phyloP scores from a whole-genome alignment of 2,888 invertebrate species.

The Anthophora plumipes region DNA sequence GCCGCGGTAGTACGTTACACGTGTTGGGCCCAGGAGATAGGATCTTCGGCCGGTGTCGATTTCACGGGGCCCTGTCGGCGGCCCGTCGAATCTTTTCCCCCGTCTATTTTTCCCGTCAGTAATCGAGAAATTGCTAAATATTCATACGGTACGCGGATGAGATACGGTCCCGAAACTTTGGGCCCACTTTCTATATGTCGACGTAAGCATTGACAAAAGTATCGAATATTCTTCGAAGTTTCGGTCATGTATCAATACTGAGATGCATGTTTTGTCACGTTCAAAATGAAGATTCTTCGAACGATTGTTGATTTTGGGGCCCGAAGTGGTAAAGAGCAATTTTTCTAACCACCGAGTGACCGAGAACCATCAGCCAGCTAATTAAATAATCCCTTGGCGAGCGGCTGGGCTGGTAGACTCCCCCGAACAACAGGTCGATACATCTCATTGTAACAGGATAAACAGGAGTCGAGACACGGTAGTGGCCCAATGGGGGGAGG shows the following conservation, averaged over 20 bases:
- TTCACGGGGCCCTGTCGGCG: conserved; percentile 80
- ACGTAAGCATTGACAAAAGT: no score
- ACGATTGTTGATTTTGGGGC: no score
- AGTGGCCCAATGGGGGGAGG: conserved; percentile 59
- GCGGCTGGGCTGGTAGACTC: conserved; percentile 78
- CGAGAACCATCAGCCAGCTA: conserved; percentile 75
- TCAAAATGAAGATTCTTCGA: no score
- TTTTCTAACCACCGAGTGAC: background rate
- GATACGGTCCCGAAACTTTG: no score
- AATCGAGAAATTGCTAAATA: no score
- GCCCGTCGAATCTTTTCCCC: conserved; percentile 37
- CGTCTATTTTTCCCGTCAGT: no score
- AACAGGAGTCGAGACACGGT: conserved; percentile 83
- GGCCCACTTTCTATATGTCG: no score
- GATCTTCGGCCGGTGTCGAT: conserved; percentile 82
- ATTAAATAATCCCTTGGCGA: conserved; percentile 82
- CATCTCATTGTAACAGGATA: conserved; percentile 84
- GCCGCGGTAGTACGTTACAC: conserved; percentile 83
- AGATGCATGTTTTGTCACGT: no score
- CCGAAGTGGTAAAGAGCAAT: no score
- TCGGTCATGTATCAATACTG: no score
- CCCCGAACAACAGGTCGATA: conserved; percentile 81
- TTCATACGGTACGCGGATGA: no score
- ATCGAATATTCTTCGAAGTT: no score
- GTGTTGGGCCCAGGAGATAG: conserved; percentile 83